Percentiles rank a stretch among this genome's conserved stretches.
These are phyloP conservation scores for Luperina nickerlii DNA, from an alignment of 2,888 invertebrate species.

Conservation along the genomic window DNA sequence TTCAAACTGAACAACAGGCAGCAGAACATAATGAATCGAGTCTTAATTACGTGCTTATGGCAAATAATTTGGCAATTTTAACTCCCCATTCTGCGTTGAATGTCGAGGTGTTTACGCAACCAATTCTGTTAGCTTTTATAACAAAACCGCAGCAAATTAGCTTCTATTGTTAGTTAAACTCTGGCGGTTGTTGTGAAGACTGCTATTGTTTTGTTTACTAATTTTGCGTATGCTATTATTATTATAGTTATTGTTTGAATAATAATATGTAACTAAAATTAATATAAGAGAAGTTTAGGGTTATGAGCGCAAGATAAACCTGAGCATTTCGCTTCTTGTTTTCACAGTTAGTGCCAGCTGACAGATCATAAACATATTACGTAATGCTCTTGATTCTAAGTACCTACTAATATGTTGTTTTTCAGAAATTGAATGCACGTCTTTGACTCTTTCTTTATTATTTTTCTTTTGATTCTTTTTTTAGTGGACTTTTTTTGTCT, in stretches of 20 bases:
- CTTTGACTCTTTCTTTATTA: neutral
- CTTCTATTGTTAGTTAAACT: conserved; percentile 66
- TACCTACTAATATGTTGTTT: neutral
- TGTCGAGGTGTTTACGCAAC: conserved; percentile 62
- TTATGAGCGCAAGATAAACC: conserved; percentile 4
- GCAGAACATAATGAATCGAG: conserved; percentile 48
- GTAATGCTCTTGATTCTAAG: neutral
- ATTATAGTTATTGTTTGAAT: conserved; percentile 38
- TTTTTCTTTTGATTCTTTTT: too few relatives aligned
- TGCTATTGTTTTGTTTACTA: conserved; percentile 53
- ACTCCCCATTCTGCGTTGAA: conserved; percentile 57
- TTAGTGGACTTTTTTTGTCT: too few relatives aligned
- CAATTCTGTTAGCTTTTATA: conserved; percentile 68
- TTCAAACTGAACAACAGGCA: conserved; percentile 16
- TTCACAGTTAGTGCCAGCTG: neutral
- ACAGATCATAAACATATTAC: neutral
- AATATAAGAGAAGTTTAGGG: conserved; percentile 22
- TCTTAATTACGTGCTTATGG: conserved; percentile 59
- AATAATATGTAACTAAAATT: conserved; percentile 40
- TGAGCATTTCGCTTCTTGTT: neutral
- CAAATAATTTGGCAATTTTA: conserved; percentile 63
- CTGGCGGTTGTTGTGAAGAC: conserved; percentile 55
- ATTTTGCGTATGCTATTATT: conserved; percentile 42
- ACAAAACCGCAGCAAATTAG: conserved; percentile 66
- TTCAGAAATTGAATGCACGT: neutral